A percentile compares a stretch with the other conserved stretches of the same genome.
Evolutionary conservation across 1,140 invertebrate genomes (phyloP).

Genomic region (Periplaneta americana): DNA sequence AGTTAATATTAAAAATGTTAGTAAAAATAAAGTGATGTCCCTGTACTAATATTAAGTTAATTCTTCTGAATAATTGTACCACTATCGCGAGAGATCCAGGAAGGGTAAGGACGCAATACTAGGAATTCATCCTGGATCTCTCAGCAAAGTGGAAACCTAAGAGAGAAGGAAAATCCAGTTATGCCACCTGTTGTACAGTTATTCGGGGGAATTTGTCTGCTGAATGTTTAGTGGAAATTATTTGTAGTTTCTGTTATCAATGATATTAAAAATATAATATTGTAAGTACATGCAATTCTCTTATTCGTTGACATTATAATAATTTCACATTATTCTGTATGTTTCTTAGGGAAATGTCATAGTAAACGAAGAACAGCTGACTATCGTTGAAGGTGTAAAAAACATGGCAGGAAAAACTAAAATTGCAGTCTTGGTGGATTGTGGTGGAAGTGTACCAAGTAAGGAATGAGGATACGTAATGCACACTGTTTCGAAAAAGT

Average conservation of each 20-base stretch:
- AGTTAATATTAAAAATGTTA: too few relatives aligned
- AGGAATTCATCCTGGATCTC: too few relatives aligned
- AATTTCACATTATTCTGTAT: conserved; percentile 6
- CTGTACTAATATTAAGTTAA: too few relatives aligned
- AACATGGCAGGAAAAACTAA: conserved; percentile 3
- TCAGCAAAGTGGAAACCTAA: too few relatives aligned
- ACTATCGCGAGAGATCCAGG: too few relatives aligned
- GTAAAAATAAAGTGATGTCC: too few relatives aligned
- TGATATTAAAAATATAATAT: not conserved
- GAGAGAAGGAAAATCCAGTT: too few relatives aligned
- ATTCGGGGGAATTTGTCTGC: too few relatives aligned
- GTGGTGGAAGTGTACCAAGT: not conserved
- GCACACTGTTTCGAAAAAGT: not conserved
- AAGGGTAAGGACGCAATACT: too few relatives aligned
- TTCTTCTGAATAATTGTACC: too few relatives aligned
- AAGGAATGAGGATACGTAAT: conserved; percentile 25
- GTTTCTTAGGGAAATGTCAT: not conserved
- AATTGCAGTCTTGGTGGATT: not conserved
- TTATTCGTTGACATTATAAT: too few relatives aligned
- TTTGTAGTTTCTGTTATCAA: not conserved
- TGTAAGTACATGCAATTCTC: not conserved
- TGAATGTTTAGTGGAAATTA: conserved; percentile 21
- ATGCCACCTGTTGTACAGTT: too few relatives aligned
- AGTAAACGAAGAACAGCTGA: conserved; percentile 17
- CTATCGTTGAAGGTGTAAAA: not conserved